Percentiles rank a stretch among this genome's conserved stretches.
phyloP scores from a whole-genome alignment of 2,113 vertebrate genomes.

The Sylvietta virens region DNA sequence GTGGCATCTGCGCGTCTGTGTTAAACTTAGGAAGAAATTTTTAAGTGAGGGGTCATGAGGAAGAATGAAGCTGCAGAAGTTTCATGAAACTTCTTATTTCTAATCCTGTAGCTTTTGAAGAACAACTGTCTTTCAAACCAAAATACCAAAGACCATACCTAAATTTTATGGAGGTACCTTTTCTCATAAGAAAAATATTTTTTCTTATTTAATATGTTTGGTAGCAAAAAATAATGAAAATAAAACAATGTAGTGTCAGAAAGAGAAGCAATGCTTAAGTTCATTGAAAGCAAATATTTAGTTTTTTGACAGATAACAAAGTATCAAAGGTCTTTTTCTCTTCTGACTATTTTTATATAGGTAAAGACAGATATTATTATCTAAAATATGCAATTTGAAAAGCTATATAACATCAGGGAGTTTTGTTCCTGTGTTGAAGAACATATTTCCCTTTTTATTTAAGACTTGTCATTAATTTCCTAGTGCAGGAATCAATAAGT shows the following conservation, averaged over 20 bases:
- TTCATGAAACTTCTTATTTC: not conserved
- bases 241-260: not conserved
- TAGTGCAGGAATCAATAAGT: not conserved
- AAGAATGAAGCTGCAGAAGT: not conserved
- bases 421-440: not conserved
- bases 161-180: not conserved
- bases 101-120: not conserved
- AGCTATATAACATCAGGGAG: rapidly evolving
- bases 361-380: not conserved
- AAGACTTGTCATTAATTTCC: not conserved
- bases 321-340: not conserved
- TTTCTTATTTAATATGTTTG: not conserved
- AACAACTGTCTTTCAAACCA: not conserved
- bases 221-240: not conserved
- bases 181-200: not conserved
- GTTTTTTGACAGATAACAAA: not conserved
- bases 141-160: not conserved
- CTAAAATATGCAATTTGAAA: not conserved
- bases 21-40: not conserved
- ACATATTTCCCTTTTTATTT: not conserved
- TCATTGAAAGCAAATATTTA: not conserved
- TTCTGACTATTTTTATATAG: not conserved
- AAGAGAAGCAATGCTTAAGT: not conserved
- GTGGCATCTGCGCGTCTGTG: not conserved
- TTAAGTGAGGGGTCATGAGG: not conserved